A percentile compares a stretch with the other conserved stretches of the same genome.
phyloP scores from a whole-genome alignment of 2,888 invertebrate genomes.

The Drosophila aldrichi region DNA sequence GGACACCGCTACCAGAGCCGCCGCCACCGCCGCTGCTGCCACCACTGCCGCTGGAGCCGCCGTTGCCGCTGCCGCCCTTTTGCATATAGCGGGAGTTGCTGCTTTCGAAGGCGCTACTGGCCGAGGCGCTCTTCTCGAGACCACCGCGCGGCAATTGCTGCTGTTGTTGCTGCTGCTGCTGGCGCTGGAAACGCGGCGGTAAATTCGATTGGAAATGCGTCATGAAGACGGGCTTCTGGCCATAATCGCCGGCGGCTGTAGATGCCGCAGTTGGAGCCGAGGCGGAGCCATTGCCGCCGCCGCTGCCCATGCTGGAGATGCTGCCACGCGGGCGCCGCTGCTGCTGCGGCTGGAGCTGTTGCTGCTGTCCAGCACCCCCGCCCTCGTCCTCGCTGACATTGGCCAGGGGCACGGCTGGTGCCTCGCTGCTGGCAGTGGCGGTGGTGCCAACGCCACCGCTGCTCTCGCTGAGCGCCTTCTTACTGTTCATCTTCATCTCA shows the following conservation, averaged over 20 bases:
- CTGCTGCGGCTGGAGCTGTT: conserved; percentile 26
- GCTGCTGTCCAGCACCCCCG: conserved; percentile 35
- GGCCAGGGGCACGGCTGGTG: conserved; percentile 29
- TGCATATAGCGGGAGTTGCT: conserved; percentile 71
- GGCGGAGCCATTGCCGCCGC: conserved; percentile 25
- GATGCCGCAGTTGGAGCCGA: conserved; percentile 41
- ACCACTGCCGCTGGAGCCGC: conserved; percentile 8
- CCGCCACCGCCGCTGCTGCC: neutral
- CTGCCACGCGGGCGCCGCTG: conserved; percentile 56
- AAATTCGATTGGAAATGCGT: conserved; percentile 92
- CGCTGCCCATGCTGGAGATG: conserved; percentile 55
- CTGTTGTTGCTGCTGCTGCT: conserved; percentile 87
- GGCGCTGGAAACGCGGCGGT: conserved; percentile 94
- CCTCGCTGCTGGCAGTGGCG: conserved; percentile 18
- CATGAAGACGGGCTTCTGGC: conserved; percentile 86
- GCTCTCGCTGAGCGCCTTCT: conserved; percentile 84
- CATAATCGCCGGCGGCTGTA: conserved; percentile 60
- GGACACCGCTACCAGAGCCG: conserved; percentile 48
- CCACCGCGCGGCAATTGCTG: conserved; percentile 81
- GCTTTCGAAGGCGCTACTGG: conserved; percentile 73
- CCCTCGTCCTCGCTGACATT: conserved; percentile 67
- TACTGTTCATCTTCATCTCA: conserved; percentile 89
- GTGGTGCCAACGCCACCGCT: conserved; percentile 25
- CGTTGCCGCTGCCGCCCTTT: conserved; percentile 56
- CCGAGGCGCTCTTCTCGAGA: conserved; percentile 77